Evolutionary conservation across 2,113 vertebrate species (phyloP).

Genomic region (Anhinga rufa): DNA sequence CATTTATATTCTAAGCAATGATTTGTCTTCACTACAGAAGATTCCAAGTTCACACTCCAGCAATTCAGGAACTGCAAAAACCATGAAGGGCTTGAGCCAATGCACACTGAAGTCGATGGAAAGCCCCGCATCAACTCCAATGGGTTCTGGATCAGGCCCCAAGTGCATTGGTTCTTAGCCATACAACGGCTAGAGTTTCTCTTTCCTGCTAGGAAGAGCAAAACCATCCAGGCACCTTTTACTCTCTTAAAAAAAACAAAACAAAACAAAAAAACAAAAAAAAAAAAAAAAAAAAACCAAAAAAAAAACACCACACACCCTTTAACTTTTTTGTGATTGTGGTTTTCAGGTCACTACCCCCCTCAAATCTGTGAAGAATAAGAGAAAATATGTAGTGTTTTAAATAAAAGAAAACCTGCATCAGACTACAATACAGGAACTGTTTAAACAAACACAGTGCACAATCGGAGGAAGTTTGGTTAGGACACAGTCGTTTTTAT

Average conservation of each 20-base stretch:
- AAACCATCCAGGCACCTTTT: slow-evolving; percentile 47
- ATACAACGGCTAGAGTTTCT: slow-evolving; percentile 66
- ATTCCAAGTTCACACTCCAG: slow-evolving; percentile 58
- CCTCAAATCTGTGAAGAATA: slow-evolving; percentile 55
- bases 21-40: slow-evolving; percentile 69
- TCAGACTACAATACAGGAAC: slow-evolving; percentile 72
- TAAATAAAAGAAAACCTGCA: slow-evolving; percentile 67
- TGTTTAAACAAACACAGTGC: slow-evolving; percentile 82
- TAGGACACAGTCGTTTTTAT: slow-evolving; percentile 71
- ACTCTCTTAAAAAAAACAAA: slow-evolving; percentile 5
- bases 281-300: neutral
- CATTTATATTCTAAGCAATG: slow-evolving; percentile 60
- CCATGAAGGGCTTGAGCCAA: neutral
- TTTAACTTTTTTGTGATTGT: too few species aligned
- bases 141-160: neutral
- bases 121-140: neutral
- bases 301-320: too few species aligned
- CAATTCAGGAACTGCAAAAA: slow-evolving; percentile 56
- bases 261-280: neutral
- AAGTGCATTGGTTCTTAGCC: slow-evolving; percentile 68
- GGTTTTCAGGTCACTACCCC: slow-evolving; percentile 56
- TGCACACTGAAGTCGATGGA: neutral
- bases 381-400: slow-evolving; percentile 73
- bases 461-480: slow-evolving; percentile 83
- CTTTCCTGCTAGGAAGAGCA: slow-evolving; percentile 62